Conservation (phyloP, 2,113 vertebrate species). For the Thalassarche chlororhynchos region DNA sequence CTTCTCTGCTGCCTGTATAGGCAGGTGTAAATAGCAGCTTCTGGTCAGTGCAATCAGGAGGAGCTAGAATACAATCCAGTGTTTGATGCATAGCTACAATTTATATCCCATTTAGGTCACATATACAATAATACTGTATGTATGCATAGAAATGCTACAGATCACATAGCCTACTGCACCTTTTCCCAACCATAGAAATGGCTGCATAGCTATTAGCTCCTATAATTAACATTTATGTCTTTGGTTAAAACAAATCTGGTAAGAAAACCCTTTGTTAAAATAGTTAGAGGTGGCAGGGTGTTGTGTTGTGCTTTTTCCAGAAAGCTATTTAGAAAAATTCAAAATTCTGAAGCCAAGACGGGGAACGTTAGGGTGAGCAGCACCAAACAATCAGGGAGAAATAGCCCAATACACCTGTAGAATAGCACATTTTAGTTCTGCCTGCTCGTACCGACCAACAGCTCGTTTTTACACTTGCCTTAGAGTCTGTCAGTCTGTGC, state of each 20-base stretch:
- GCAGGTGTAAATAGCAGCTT: not conserved
- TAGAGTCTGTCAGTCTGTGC: not conserved
- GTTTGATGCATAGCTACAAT: not conserved
- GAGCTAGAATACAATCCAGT: not conserved
- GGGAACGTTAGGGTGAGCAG: not conserved
- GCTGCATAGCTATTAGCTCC: not conserved
- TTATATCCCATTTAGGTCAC: not conserved
- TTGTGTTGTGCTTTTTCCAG: not conserved
- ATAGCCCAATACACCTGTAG: not conserved
- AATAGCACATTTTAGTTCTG: not conserved
- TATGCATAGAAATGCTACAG: not conserved
- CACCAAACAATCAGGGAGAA: not conserved
- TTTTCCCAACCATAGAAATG: not conserved
- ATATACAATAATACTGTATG: not conserved
- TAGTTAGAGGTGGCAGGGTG: not conserved
- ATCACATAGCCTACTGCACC: not conserved
- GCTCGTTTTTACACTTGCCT: not conserved
- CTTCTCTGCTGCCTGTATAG: not conserved
- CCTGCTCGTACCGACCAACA: not conserved
- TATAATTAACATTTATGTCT: not conserved
- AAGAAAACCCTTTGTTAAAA: not conserved
- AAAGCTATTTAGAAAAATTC: not conserved
- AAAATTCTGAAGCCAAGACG: not conserved
- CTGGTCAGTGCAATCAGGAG: not conserved
- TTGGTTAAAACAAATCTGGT: not conserved